Evolutionary conservation across 2,888 invertebrate genomes (phyloP).

Genomic region (Gastracanthus pulcherrimus): DNA sequence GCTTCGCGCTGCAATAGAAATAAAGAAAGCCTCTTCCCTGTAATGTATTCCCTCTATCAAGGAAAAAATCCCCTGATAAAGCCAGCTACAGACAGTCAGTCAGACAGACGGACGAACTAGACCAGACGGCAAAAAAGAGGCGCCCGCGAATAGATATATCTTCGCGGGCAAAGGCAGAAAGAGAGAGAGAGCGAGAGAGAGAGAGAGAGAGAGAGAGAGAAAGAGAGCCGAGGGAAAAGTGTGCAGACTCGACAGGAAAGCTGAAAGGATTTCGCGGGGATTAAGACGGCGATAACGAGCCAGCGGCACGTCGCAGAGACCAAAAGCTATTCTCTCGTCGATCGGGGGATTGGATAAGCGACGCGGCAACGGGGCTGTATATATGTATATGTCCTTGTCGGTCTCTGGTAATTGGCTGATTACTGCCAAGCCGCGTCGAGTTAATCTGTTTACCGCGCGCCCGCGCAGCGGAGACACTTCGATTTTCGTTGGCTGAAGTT

Average conservation of each 20-base stretch:
- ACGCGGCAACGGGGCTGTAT: slow-evolving; percentile 45
- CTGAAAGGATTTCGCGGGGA: slow-evolving; percentile 70
- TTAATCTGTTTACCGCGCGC: slow-evolving; percentile 64
- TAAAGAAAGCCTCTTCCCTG: not conserved
- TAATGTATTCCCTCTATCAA: slow-evolving; percentile 43
- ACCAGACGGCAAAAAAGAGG: no score
- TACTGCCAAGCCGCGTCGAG: slow-evolving; percentile 63
- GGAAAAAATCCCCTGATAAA: slow-evolving; percentile 12
- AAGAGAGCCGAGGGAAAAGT: slow-evolving; percentile 61
- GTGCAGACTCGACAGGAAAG: slow-evolving; percentile 64
- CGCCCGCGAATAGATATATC: no score
- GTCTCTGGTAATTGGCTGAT: slow-evolving; percentile 69
- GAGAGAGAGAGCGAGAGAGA: no score
- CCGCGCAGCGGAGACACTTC: not conserved
- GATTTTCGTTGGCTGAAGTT: not conserved
- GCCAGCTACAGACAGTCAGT: not conserved
- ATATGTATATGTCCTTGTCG: no score
- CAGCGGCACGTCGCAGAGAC: slow-evolving; percentile 1
- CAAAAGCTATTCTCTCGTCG: not conserved
- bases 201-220: no score
- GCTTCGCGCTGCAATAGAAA: no score
- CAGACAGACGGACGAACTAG: not conserved
- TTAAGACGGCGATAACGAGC: slow-evolving; percentile 73
- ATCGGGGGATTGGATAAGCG: slow-evolving; percentile 47
- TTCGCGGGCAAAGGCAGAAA: no score